phyloP scores from a whole-genome alignment of 2,888 invertebrate genomes.

The Scaptomyza tumidula region DNA sequence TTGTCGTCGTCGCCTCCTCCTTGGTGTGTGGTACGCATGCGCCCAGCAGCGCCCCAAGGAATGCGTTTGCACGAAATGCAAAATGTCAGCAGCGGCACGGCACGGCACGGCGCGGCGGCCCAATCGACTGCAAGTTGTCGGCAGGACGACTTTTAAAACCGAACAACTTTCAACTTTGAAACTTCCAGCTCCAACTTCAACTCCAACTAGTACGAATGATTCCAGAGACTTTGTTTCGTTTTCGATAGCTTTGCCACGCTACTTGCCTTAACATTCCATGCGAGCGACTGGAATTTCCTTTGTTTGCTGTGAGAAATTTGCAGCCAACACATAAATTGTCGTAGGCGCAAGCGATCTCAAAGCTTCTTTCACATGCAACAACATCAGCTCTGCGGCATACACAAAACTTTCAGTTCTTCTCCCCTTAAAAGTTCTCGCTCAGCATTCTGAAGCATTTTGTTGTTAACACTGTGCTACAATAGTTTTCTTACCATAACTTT shows the following conservation, averaged over 20 bases:
- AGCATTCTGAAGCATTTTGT: constrained; percentile 17
- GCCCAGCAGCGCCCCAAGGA: constrained; percentile 81
- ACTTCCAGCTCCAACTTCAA: neutral
- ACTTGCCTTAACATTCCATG: constrained; percentile 74
- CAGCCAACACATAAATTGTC: constrained; percentile 77
- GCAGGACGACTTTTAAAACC: constrained; percentile 12
- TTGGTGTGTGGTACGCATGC: constrained; percentile 78
- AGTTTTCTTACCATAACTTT: neutral
- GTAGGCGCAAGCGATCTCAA: constrained; percentile 68
- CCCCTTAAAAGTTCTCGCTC: constrained; percentile 32
- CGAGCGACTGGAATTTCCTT: constrained; percentile 80
- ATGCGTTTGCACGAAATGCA: constrained; percentile 82
- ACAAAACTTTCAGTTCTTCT: constrained; percentile 42
- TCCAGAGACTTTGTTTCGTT: constrained; percentile 4
- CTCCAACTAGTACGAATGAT: constrained; percentile 7
- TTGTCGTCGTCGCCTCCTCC: constrained; percentile 55
- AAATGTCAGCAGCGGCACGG: constrained; percentile 83
- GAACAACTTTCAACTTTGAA: neutral
- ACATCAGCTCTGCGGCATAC: neutral
- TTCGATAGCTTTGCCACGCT: constrained; percentile 32
- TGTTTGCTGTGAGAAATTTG: constrained; percentile 82
- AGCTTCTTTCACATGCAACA: constrained; percentile 9
- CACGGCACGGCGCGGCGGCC: constrained; percentile 54
- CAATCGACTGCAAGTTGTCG: constrained; percentile 52
- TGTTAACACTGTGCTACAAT: constrained; percentile 39